A percentile compares a stretch with the other conserved stretches of the same genome.
Evolutionary conservation across 2,888 invertebrate species (phyloP).

Genomic region (Drosophila differens): DNA sequence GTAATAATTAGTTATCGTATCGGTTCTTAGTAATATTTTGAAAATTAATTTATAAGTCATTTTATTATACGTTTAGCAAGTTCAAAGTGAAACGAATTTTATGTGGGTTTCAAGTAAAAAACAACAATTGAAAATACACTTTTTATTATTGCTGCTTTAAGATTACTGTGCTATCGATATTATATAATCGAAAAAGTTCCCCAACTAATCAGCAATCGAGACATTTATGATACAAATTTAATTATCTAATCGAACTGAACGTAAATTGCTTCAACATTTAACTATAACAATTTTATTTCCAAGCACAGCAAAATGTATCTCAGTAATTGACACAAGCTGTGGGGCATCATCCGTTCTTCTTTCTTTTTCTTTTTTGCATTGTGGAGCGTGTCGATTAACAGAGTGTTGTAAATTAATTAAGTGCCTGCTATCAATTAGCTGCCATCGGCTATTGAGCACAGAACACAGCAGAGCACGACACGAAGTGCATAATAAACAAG

Average conservation of each 20-base stretch:
- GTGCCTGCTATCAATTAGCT: slow-evolving; percentile 64
- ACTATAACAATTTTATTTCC: slow-evolving; percentile 31
- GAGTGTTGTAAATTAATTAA: slow-evolving; percentile 59
- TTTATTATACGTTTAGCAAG: background rate
- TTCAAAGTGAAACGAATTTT: background rate
- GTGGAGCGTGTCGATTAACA: slow-evolving; percentile 30
- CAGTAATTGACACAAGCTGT: slow-evolving; percentile 35
- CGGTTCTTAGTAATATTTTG: background rate
- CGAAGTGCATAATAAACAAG: slow-evolving; percentile 26
- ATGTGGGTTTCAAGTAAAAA: background rate
- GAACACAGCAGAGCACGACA: slow-evolving; percentile 38
- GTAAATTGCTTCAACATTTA: background rate
- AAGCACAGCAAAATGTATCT: slow-evolving; percentile 31
- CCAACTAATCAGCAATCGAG: background rate
- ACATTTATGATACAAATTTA: background rate
- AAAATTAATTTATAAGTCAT: background rate
- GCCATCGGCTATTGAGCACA: slow-evolving; percentile 56
- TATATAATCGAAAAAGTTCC: background rate
- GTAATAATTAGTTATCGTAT: background rate
- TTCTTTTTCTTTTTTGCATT: background rate
- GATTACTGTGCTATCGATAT: background rate
- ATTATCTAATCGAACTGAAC: slow-evolving; percentile 11
- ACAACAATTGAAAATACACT: background rate
- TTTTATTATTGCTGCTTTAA: background rate
- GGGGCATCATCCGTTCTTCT: slow-evolving; percentile 8